Conservation (phyloP, 2,113 vertebrate species). For the Pseudorectes ferrugineus region DNA sequence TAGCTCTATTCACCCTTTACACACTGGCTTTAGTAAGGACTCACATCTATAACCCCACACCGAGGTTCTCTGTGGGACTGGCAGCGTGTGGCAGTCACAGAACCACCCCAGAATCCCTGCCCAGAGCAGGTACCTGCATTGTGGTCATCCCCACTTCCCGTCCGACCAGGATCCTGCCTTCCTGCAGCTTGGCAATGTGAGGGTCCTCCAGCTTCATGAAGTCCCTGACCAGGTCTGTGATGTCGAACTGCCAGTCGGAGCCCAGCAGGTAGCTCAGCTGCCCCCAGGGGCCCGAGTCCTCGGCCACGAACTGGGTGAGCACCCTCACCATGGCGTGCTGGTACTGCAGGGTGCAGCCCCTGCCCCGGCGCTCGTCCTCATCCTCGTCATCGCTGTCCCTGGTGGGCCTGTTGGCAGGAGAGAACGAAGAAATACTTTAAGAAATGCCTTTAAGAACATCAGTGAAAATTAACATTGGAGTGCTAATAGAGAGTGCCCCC, state of each 20-base stretch:
- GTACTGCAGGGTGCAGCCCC: constrained; percentile 89
- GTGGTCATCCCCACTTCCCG: constrained; percentile 89
- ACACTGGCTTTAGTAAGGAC: not conserved
- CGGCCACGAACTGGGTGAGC: constrained; percentile 90
- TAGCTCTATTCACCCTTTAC: not conserved
- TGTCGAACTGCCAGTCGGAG: constrained; percentile 90
- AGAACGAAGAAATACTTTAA: not conserved
- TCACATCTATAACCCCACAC: not conserved
- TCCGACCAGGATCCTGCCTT: constrained; percentile 82
- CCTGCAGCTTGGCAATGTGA: constrained; percentile 81
- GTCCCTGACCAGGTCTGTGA: constrained; percentile 88
- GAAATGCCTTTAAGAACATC: not conserved
- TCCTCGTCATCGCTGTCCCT: constrained; percentile 94
- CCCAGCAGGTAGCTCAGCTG: constrained; percentile 85
- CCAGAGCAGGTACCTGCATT: constrained; percentile 80
- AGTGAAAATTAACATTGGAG: not conserved
- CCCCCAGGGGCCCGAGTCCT: constrained; percentile 77
- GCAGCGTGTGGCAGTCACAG: not conserved
- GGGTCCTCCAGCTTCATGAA: constrained; percentile 91
- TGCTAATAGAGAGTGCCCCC: not conserved
- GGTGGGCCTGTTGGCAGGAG: constrained; percentile 70
- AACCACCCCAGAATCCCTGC: rapidly evolving
- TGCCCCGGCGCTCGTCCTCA: constrained; percentile 84
- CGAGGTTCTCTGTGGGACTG: not conserved
- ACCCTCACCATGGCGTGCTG: constrained; percentile 89